phyloP scores from a whole-genome alignment of 2,888 invertebrate species.

The Geophilus truncorum region DNA sequence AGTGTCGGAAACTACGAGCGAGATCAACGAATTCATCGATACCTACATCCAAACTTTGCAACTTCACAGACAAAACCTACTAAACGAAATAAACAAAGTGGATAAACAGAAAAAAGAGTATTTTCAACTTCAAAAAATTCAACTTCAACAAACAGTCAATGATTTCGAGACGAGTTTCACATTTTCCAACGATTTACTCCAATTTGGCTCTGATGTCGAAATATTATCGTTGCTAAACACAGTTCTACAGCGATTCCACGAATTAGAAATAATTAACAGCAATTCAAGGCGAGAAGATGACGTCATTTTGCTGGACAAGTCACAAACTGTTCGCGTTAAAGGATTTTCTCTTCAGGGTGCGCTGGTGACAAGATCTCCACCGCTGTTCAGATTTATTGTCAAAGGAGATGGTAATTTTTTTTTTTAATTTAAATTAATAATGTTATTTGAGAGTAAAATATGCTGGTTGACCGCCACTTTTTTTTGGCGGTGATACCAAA shows the following conservation, averaged over 20 bases:
- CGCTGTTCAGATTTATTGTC: conserved; percentile 20
- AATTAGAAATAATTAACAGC: not conserved
- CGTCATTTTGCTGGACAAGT: not conserved
- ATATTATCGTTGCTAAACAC: conserved; percentile 1
- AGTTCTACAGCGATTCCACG: conserved; percentile 30
- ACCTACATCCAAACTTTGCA: conserved; percentile 62
- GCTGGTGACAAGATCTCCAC: not conserved
- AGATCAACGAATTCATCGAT: conserved; percentile 63
- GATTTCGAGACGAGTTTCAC: conserved; percentile 28
- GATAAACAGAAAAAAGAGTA: conserved; percentile 23
- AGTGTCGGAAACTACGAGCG: conserved; percentile 52
- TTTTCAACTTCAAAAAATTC: conserved; percentile 14
- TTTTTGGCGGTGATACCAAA: not conserved
- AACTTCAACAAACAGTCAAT: conserved; percentile 32
- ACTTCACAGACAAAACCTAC: conserved; percentile 56
- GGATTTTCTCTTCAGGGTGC: not conserved
- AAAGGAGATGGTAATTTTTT: conserved; percentile 32
- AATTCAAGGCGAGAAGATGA: not conserved
- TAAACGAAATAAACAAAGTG: conserved; percentile 48
- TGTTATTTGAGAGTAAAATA: not conserved
- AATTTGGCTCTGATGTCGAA: conserved; percentile 28
- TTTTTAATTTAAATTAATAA: not conserved
- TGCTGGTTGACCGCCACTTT: not conserved
- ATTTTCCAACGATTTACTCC: conserved; percentile 25
- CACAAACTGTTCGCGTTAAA: not conserved